Evolutionary conservation across 2,797 vertebrate species (phyloP).

Genomic region (Paedocypris micromegethes): DNA sequence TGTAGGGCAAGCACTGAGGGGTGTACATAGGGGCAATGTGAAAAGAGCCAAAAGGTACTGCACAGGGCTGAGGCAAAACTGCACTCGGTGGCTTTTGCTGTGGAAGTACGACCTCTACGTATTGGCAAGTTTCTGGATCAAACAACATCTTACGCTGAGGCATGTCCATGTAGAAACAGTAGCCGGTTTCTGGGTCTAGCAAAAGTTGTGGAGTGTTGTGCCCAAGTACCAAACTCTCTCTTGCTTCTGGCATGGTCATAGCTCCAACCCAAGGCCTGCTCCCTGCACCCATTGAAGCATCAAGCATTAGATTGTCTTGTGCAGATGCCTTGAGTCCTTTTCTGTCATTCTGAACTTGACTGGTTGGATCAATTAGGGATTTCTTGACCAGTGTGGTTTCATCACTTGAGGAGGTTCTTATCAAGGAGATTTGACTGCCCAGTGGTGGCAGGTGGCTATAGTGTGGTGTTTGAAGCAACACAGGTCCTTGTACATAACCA

Average conservation of each 20-base stretch:
- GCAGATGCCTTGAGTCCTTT: slow-evolving; percentile 27
- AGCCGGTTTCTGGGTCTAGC: slow-evolving; percentile 72
- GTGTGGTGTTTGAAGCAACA: slow-evolving; percentile 44
- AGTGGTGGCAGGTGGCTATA: slow-evolving; percentile 29
- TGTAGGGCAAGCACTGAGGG: slow-evolving; percentile 58
- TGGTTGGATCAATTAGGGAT: slow-evolving; percentile 19
- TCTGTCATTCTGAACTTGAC: slow-evolving; percentile 30
- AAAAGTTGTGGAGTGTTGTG: slow-evolving; percentile 60
- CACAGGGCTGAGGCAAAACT: slow-evolving; percentile 55
- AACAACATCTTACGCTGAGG: slow-evolving; percentile 73
- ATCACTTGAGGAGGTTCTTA: slow-evolving; percentile 36
- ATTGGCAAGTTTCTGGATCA: slow-evolving; percentile 83
- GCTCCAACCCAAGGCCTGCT: slow-evolving; percentile 20
- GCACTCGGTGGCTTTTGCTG: slow-evolving; percentile 52
- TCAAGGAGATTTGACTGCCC: slow-evolving; percentile 27
- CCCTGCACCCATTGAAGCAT: slow-evolving; percentile 38
- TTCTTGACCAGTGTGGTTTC: slow-evolving; percentile 26
- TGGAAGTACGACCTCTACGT: slow-evolving; percentile 77
- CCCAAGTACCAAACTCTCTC: slow-evolving; percentile 24
- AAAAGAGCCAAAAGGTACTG: slow-evolving; percentile 53
- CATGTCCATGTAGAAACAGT: slow-evolving; percentile 70
- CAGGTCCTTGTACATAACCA: slow-evolving; percentile 47
- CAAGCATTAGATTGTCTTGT: slow-evolving; percentile 37
- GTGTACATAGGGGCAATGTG: slow-evolving; percentile 56
- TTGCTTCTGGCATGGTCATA: slow-evolving; percentile 48